Evolutionary conservation across 2,113 vertebrate species (phyloP).

Genomic region (Chionodraco myersi): DNA sequence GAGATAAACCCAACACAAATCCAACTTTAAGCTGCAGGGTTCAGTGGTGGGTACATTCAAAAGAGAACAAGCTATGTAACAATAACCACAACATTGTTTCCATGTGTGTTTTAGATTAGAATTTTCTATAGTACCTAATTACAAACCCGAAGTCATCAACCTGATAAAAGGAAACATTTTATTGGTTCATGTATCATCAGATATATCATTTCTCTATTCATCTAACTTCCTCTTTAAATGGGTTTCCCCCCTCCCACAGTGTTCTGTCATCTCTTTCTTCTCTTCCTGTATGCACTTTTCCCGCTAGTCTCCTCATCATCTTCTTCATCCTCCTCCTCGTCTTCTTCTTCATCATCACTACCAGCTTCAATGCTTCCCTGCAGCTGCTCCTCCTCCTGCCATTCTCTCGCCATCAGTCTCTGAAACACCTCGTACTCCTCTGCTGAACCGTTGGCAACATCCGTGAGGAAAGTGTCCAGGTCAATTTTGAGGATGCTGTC

Average conservation of each 20-base stretch:
- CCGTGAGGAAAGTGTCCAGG: constrained; percentile 82
- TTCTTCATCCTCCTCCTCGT: constrained; percentile 30
- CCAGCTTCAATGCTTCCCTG: constrained; percentile 51
- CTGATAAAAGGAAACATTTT: constrained; percentile 8
- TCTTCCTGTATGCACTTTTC: constrained; percentile 69
- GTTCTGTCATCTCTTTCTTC: constrained; percentile 53
- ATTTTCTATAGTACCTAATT: background rate
- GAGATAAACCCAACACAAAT: background rate
- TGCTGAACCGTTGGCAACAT: constrained; percentile 80
- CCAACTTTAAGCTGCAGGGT: background rate
- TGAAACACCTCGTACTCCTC: constrained; percentile 92
- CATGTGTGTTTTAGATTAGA: constrained; percentile 34
- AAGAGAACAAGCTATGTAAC: background rate
- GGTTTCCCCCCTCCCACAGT: background rate
- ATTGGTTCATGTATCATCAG: constrained; percentile 1
- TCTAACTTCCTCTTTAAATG: background rate
- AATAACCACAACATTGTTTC: background rate
- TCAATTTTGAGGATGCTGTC: constrained; percentile 82
- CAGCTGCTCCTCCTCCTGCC: constrained; percentile 68
- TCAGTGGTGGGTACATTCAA: background rate
- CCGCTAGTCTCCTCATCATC: background rate
- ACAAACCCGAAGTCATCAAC: constrained; percentile 3
- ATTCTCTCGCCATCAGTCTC: constrained; percentile 87
- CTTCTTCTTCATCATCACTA: constrained; percentile 35
- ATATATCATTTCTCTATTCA: background rate